Evolutionary conservation across 1,140 invertebrate species (phyloP).

Genomic region (Drosophila sucinea): DNA sequence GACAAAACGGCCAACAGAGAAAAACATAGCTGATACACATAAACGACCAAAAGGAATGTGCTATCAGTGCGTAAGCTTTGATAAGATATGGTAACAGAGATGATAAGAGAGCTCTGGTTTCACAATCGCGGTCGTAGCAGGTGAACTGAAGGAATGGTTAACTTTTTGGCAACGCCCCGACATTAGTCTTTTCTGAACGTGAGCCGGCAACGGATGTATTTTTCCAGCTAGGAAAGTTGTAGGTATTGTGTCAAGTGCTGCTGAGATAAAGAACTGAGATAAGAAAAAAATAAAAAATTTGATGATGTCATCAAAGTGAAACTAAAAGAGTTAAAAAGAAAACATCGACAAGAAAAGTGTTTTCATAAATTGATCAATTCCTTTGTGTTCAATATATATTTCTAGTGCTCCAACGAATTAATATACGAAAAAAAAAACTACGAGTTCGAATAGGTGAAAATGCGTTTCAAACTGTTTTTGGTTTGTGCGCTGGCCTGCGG

Average conservation of each 20-base stretch:
- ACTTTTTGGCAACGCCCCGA: constrained; percentile 70
- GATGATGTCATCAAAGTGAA: constrained; percentile 74
- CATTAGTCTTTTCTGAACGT: constrained; percentile 75
- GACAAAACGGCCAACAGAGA: constrained; percentile 17
- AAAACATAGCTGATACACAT: constrained; percentile 12
- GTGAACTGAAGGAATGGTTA: constrained; percentile 47
- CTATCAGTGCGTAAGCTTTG: constrained; percentile 60
- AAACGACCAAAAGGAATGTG: constrained; percentile 54
- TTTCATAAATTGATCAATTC: constrained; percentile 14
- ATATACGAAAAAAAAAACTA: constrained; percentile 38
- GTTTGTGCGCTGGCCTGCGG: constrained; percentile 73
- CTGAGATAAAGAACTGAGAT: constrained; percentile 52
- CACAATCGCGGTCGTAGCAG: constrained; percentile 70
- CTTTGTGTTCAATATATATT: constrained; percentile 31
- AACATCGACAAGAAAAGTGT: background rate
- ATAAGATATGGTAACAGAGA: constrained; percentile 57
- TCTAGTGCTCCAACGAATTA: constrained; percentile 54
- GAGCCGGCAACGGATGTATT: constrained; percentile 76
- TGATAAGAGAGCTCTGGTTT: constrained; percentile 64
- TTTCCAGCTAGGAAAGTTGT: constrained; percentile 64
- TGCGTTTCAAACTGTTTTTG: constrained; percentile 81
- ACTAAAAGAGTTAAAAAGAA: constrained; percentile 18
- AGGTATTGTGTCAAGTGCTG: constrained; percentile 25
- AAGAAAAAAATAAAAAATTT: constrained; percentile 36
- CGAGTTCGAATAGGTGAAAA: constrained; percentile 45